Evolutionary conservation across 2,113 vertebrate genomes (phyloP), one percentile per base, ranked within the genome.

Genomic region (Myocastor coypus): DNA sequence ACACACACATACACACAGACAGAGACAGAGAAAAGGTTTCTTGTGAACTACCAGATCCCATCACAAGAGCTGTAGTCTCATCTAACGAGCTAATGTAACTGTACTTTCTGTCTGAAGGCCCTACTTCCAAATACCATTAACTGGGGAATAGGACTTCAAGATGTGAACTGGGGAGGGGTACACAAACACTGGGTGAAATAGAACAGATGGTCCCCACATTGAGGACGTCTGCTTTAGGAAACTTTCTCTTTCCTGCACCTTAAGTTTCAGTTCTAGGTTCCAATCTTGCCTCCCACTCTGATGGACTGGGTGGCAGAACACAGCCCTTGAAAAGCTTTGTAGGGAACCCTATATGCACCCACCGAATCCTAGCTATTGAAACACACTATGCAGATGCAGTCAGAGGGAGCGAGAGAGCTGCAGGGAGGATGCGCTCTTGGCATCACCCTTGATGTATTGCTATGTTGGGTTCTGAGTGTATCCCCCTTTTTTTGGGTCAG

Each of bases 1-100:
- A 64, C 17, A 78, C 3, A 61, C 42, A 63, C 37, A 24, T 20
- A 91, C 46, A 55, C 46, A 46, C 46, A 46, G 55, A 57, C 55
- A 57, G 55, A 59, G 16, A 59, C 7, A n/a, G 40, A 46, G 19
- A 5, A 64, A 28, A 26, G 8, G 17, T 69, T 69, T 90, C 19
- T 94, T 71, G 37, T 14, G 87, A 92, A 32, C 4, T 71, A 91
- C 34, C 71, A 92, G 55, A 66, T 94, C 55, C 24, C 24, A 37
- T 91, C 34, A 63, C 9, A n/a, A 87, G n/a, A 30, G 64, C 10
- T 90, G 32, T 55, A 80, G 22, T 57, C 57, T 85, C 42, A 61
- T 42, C 57, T 75, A 46, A 63, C n/a, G 34, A 90, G 20, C 55
- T 92, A 93, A 88, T 89, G 61, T 71, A 93, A 93, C 34, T 46